Evolutionary conservation across 2,888 invertebrate genomes (phyloP).

Genomic region (Eubasilissa splendida): DNA sequence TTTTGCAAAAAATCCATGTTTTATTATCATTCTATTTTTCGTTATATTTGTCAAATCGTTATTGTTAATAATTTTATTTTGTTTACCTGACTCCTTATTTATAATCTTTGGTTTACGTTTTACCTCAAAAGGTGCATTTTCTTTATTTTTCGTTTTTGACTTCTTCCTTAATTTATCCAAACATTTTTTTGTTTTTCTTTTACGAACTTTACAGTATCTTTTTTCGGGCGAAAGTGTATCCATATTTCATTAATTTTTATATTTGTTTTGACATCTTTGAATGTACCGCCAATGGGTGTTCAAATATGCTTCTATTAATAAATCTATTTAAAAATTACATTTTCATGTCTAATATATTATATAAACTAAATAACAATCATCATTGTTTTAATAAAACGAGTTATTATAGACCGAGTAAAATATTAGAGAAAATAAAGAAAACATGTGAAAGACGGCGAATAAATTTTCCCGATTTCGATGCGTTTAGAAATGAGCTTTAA

Average conservation of each 20-base stretch:
- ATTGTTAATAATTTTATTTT: not conserved
- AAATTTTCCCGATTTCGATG: not conserved
- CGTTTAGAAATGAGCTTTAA: conserved; percentile 26
- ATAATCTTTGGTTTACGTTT: conserved; percentile 5
- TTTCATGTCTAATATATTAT: too few species aligned
- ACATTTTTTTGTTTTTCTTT: conserved; percentile 65
- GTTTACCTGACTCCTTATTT: conserved; percentile 2
- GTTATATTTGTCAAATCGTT: conserved; percentile 62
- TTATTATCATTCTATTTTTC: conserved; percentile 64
- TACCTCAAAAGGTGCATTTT: not conserved
- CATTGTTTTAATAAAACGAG: too few species aligned
- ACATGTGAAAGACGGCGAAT: too few species aligned
- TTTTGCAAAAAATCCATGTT: conserved; percentile 64
- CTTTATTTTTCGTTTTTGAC: conserved; percentile 58
- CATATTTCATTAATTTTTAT: conserved; percentile 30
- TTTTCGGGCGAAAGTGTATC: conserved; percentile 37
- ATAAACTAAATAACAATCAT: too few species aligned
- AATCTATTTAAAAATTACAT: too few species aligned
- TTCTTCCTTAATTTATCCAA: conserved; percentile 66
- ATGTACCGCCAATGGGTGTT: conserved; percentile 38
- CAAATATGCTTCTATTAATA: not conserved
- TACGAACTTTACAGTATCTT: conserved; percentile 45
- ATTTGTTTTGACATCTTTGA: conserved; percentile 38
- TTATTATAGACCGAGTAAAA: too few species aligned
- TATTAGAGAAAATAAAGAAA: too few species aligned